Base-by-base conservation (phyloP, 2,888 invertebrate species). In the Pinctada fucata region DNA sequence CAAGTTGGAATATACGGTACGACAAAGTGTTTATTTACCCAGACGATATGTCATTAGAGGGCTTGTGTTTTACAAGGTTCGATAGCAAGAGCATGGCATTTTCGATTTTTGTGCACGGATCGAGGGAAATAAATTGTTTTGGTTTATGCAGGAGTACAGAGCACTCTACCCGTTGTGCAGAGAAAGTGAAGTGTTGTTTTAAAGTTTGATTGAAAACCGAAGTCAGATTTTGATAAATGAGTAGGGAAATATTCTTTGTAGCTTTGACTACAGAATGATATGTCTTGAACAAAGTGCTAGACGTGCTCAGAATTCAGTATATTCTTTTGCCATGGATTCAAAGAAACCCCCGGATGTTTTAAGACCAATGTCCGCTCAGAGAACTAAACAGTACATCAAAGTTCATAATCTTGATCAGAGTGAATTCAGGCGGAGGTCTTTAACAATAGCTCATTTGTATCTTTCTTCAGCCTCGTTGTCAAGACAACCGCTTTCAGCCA, bases 401-500 rank as follows among this genome's bases (percentile, higher is more conserved):
- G 83, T 89, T 3, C 85, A 88, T 71, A 81, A 82, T 65, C 70
- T 83, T 6, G 82, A 84, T 5, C 73, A 72, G 2, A 68, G 77
- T n/a, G 64, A 75, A 10, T 73, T 80, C 51, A 77, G 84, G n/a
- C 75, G 86, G 50, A 84, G 81, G 45, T 83, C 84, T 50, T 82
- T 88, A 31, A 85, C 86, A 8, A 84, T 88, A 6, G 88, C 89
- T n/a, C 88, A 89, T 79, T 83, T 89, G 6, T 89, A 87, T 81
- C 78, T 89, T 50, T 84, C 87, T 0, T 82, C 87, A 58, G 89
- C 88, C 45, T 80, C 86, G 2, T 79, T 88, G 13, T 75, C 83
- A 10, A 71, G 86, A 67, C 79, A 80, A 58, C 75, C 72, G 50
- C 68, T 58, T 10, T 58, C 58, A 13, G 0, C 1, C 13, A 58